phyloP scores from a whole-genome alignment of 2,888 invertebrate genomes.

The Eristalinus aeneus region DNA sequence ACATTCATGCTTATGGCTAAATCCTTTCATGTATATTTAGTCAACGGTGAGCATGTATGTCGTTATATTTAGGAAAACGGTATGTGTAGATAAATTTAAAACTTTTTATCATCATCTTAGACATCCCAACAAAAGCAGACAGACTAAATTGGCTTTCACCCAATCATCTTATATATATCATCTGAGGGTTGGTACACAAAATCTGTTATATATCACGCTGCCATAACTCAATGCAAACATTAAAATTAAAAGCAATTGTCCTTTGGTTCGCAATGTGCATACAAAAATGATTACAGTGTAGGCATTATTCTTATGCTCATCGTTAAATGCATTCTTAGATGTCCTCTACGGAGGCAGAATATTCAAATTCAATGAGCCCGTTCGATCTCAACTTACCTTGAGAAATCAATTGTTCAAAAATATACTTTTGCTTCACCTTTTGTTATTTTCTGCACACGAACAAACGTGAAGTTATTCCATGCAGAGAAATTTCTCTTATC shows the following conservation, averaged over 20 bases:
- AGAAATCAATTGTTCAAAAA: neutral
- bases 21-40: neutral
- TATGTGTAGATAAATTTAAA: slow-evolving; percentile 31
- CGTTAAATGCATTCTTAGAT: too few species aligned
- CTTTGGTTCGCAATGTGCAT: too few species aligned
- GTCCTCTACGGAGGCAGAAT: too few species aligned
- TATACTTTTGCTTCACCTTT: slow-evolving; percentile 33
- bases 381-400: slow-evolving; percentile 36
- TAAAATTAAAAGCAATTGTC: too few species aligned
- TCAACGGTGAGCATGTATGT: too few species aligned
- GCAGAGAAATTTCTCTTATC: slow-evolving; percentile 28
- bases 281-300: too few species aligned
- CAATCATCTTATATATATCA: slow-evolving; percentile 1
- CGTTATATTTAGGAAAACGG: neutral
- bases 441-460: slow-evolving; percentile 10
- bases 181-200: neutral
- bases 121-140: neutral
- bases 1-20: neutral
- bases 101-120: slow-evolving; percentile 26
- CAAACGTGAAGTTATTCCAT: neutral
- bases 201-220: too few species aligned
- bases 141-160: neutral
- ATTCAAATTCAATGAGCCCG: slow-evolving; percentile 10
- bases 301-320: too few species aligned
- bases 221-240: too few species aligned